Percentiles rank a stretch among this genome's conserved stretches.
phyloP scores from a whole-genome alignment of 2,113 vertebrate species.

The Xenopus tropicalis region UCB_Xtro_10.0 CM004450.2:85055001-85055500 shows the following conservation, averaged over 20 bases:
- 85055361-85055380: slow-evolving; percentile 7
- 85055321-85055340: not conserved
- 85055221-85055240: not conserved
- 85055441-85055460: not conserved
- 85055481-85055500: no score
- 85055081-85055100: not conserved
- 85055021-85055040: no score
- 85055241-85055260: slow-evolving; percentile 11
- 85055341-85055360: slow-evolving; percentile 6
- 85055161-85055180: not conserved
- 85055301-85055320: no score
- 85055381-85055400: slow-evolving; percentile 26
- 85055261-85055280: slow-evolving; percentile 8
- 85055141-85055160: not conserved
- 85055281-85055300: slow-evolving; percentile 30
- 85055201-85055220: no score
- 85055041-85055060: no score
- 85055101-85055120: not conserved
- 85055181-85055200: no score
- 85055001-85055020: no score
- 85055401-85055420: slow-evolving; percentile 9
- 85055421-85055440: not conserved
- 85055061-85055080: no score
- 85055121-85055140: slow-evolving; percentile 7
- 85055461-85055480: no score